Percentiles rank a stretch among this genome's conserved stretches.
These are phyloP conservation scores for Psilopogon haemacephalus DNA, from an alignment of 2,113 vertebrate species.

Conservation along the genomic window DNA sequence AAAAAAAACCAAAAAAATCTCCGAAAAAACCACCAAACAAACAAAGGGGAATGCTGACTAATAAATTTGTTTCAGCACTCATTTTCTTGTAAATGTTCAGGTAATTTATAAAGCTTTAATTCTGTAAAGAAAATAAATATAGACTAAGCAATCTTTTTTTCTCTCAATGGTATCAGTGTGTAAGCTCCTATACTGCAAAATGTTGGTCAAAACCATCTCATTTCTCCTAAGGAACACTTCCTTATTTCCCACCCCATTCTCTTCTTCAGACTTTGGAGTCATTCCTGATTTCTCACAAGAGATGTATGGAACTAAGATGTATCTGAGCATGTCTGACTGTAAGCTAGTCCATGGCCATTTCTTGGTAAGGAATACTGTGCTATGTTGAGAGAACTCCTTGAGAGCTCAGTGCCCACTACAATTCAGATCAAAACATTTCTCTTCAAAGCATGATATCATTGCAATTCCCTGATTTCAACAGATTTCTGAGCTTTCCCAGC, in stretches of 20 bases:
- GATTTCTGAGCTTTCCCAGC: neutral
- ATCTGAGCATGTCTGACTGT: neutral
- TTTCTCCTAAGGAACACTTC: neutral
- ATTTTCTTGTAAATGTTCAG: neutral
- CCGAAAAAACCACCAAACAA: neutral
- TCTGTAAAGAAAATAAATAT: neutral
- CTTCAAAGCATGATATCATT: neutral
- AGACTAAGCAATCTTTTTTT: neutral
- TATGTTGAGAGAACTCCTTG: neutral
- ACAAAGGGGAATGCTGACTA: neutral
- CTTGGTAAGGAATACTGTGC: neutral
- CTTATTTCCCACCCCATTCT: neutral
- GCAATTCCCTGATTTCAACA: neutral
- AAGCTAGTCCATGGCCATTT: neutral
- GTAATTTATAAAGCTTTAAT: neutral
- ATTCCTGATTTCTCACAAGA: neutral
- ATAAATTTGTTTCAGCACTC: neutral
- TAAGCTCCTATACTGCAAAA: neutral
- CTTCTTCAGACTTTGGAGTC: neutral
- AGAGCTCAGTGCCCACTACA: neutral
- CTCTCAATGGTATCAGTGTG: neutral
- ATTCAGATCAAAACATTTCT: neutral
- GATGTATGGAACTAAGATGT: fast-evolving
- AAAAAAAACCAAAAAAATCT: too few species aligned
- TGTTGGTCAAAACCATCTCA: neutral